These are phyloP conservation scores for Archivesica marissinica DNA, from an alignment of 1,140 invertebrate species.

Conservation along the genomic window DNA sequence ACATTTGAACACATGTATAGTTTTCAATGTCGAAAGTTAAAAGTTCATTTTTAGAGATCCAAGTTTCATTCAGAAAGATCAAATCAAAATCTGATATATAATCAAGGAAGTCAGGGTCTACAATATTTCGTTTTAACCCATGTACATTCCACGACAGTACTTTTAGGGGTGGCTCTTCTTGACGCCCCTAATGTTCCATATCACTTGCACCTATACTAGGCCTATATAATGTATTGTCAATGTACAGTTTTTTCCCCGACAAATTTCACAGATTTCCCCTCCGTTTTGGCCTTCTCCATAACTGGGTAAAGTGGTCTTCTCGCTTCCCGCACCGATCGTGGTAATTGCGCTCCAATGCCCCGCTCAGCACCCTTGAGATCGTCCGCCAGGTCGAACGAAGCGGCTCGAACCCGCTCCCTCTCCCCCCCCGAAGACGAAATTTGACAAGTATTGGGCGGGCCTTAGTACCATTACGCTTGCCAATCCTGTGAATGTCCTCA, in stretches of 20 bases:
- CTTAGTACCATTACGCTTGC: neutral
- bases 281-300: neutral
- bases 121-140: neutral
- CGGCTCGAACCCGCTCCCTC: neutral
- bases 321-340: neutral
- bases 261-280: neutral
- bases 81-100: neutral
- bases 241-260: neutral
- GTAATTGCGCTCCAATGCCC: slow-evolving; percentile 4
- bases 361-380: neutral
- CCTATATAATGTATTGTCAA: neutral
- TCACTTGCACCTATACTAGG: too few species aligned
- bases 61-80: neutral
- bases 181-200: too few species aligned
- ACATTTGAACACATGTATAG: neutral
- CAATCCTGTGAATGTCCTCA: neutral
- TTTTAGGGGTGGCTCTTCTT: too few species aligned
- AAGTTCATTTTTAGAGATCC: neutral
- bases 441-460: neutral
- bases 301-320: neutral
- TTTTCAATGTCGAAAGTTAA: neutral
- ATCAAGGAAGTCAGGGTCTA: neutral
- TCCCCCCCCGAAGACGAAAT: neutral
- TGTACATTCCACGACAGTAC: slow-evolving; percentile 9
- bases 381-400: neutral